Evolutionary conservation across 2,797 vertebrate genomes (phyloP), one percentile per base, ranked within the genome.

Genomic region (Cichlasoma orientale): DNA sequence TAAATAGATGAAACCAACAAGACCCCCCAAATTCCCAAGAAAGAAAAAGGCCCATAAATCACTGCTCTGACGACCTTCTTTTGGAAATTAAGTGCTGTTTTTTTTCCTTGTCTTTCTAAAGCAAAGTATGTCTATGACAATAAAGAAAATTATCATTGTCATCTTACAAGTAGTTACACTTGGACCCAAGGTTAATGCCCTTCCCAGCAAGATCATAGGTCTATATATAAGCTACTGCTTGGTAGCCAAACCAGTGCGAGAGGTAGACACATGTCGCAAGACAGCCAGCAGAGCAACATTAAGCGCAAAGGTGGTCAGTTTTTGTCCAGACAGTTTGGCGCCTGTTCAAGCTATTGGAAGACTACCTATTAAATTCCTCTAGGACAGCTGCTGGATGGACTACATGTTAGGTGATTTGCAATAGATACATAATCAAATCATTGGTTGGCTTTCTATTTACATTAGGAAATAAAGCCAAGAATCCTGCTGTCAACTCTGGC

Each of bases 191-290:
- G 92, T 91, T 89, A 91, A 75, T 80, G 83, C 88, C 74, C 61
- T 72, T 75, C 83, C 87, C 87, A 84, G 84, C 77, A 85, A 79
- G 83, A 75, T 88, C 82, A 74, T 14, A 1, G 41, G 56, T 84
- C 92, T 94, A 94, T 91, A 90, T 93, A 92, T 92, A 94, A 89
- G 78, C 82, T 36, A 76, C 86, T 82, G 89, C 88, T 86, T 89
- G 82, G 89, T 89, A 92, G 92, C 77, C 77, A 36, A 61, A 84
- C 50, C 79, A 84, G 88, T 84, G 82, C 89, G 78, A 86, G 85
- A 82, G 77, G 87, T 85, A 82, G 85, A 76, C 85, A 85, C 89
- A 88, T 90, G 91, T 86, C 56, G 58, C 82, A 89, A 79, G 88
- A 84, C 77, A 78, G 74, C 78, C 82, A 82, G 84, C 50, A 79